phyloP scores from a whole-genome alignment of 2,797 vertebrate genomes.

The Lithobates sylvaticus region DNA sequence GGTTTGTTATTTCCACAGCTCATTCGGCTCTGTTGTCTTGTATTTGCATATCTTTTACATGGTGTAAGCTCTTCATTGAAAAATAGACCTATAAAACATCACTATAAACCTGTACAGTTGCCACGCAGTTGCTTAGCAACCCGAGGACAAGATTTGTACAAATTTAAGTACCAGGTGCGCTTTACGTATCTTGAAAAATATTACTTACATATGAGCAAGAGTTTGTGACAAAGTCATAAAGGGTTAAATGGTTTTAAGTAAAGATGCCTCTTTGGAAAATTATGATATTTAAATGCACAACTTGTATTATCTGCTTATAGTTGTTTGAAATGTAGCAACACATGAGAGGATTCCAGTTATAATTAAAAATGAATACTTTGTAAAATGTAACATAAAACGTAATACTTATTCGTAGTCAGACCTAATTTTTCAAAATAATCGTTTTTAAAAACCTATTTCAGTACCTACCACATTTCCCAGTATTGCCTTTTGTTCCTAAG shows the following conservation, averaged over 20 bases:
- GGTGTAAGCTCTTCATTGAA: slow-evolving; percentile 43
- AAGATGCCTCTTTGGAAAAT: slow-evolving; percentile 13
- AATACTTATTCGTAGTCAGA: background rate
- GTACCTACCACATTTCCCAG: background rate
- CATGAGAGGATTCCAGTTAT: background rate
- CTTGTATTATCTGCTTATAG: background rate
- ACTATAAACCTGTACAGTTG: slow-evolving; percentile 51
- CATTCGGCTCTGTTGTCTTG: slow-evolving; percentile 37
- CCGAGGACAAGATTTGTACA: slow-evolving; percentile 41
- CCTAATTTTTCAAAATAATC: background rate
- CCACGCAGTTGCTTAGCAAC: slow-evolving; percentile 58
- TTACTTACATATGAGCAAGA: slow-evolving; percentile 20
- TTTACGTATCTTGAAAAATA: slow-evolving; percentile 50
- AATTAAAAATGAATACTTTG: background rate
- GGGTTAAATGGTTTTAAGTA: slow-evolving; percentile 27
- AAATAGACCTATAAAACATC: slow-evolving; percentile 48
- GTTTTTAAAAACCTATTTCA: background rate
- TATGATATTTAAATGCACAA: background rate
- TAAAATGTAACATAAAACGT: background rate
- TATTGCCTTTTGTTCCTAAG: too few species aligned
- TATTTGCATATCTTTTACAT: slow-evolving; percentile 58
- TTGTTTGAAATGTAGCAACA: background rate
- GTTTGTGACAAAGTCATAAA: background rate
- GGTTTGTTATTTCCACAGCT: slow-evolving; percentile 20
- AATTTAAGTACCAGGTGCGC: slow-evolving; percentile 53